Evolutionary conservation across 2,888 invertebrate genomes (phyloP).

Genomic region (Carcina quercana): DNA sequence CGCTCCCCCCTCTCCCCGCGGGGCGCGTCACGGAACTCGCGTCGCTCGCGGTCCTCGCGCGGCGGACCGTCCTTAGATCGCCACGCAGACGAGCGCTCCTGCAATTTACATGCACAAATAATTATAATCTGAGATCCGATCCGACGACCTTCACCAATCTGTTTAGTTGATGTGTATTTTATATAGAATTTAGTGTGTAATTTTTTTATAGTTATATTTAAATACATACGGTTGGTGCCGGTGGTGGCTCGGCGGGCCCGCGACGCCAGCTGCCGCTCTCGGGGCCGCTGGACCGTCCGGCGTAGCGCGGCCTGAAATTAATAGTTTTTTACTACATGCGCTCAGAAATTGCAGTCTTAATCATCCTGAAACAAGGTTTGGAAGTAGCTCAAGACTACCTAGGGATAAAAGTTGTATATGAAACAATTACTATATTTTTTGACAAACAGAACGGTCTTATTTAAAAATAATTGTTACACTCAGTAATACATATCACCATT

Average conservation of each 20-base stretch:
- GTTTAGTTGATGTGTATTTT: background rate
- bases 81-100: slow-evolving; percentile 61
- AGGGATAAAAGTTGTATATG: too few relatives aligned
- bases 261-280: slow-evolving; percentile 56
- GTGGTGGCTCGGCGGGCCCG: slow-evolving; percentile 48
- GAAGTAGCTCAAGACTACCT: too few relatives aligned
- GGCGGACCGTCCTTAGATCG: slow-evolving; percentile 48
- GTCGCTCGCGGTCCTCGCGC: slow-evolving; percentile 30
- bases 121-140: background rate
- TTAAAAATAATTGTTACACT: background rate
- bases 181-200: background rate
- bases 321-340: too few relatives aligned
- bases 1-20: slow-evolving; percentile 15
- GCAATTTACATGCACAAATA: slow-evolving; percentile 5
- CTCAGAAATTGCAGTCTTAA: too few relatives aligned
- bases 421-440: background rate
- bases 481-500: background rate
- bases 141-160: background rate
- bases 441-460: background rate
- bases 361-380: too few relatives aligned
- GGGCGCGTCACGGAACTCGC: slow-evolving; percentile 22
- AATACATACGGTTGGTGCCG: slow-evolving; percentile 39
- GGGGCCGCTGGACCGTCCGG: slow-evolving; percentile 55
- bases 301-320: slow-evolving; percentile 42
- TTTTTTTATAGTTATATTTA: background rate